Percentiles rank a stretch among this genome's conserved stretches.
Conservation (phyloP, 2,888 invertebrate species). For the Halictus ligatus region DNA sequence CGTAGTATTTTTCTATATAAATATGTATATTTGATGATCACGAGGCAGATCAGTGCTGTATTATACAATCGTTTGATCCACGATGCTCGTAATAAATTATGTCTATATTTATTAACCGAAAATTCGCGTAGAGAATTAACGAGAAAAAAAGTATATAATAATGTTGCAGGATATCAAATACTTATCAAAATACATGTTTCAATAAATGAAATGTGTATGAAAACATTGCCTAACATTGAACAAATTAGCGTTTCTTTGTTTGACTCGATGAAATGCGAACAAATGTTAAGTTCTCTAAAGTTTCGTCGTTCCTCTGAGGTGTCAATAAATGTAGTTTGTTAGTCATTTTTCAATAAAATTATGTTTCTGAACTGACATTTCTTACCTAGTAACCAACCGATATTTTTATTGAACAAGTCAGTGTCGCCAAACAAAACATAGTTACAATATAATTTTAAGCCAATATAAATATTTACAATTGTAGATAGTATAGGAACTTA, state of each 20-base stretch:
- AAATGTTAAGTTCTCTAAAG: background rate
- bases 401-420: background rate
- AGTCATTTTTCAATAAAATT: constrained; percentile 6
- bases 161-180: background rate
- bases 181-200: background rate
- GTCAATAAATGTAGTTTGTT: constrained; percentile 4
- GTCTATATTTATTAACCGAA: constrained; percentile 35
- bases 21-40: constrained; percentile 59
- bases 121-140: background rate
- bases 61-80: constrained; percentile 46
- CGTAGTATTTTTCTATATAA: constrained; percentile 53
- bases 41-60: constrained; percentile 38
- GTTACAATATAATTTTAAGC: too few species aligned
- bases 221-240: background rate
- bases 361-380: background rate
- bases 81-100: constrained; percentile 31
- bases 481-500: too few species aligned
- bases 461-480: too few species aligned
- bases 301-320: constrained; percentile 1
- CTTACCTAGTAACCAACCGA: background rate
- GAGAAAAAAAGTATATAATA: background rate
- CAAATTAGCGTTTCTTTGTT: background rate
- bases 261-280: background rate
- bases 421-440: background rate
- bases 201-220: background rate